Percentiles rank a stretch among this genome's conserved stretches.
Conservation (phyloP, 2,797 vertebrate genomes). For the Cynodonichthys magdalenae region DNA sequence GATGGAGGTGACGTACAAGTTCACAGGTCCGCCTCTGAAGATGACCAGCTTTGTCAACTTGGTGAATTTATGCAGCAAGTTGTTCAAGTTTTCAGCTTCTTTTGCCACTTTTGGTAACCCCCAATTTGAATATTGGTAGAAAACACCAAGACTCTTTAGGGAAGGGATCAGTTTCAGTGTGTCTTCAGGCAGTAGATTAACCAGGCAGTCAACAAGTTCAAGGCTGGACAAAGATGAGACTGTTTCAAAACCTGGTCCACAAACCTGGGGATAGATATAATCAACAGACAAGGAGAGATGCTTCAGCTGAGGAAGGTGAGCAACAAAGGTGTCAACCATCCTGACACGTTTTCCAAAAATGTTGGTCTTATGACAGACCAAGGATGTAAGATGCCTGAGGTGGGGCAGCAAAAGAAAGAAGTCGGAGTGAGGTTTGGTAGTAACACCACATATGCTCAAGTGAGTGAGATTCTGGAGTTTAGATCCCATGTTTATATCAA, state of each 20-base stretch:
- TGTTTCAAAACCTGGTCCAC: too few species aligned
- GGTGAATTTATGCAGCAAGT: constrained; percentile 59
- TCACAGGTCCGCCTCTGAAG: constrained; percentile 41
- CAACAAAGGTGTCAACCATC: constrained; percentile 30
- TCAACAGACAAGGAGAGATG: constrained; percentile 57
- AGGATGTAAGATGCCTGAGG: constrained; percentile 52
- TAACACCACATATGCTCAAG: constrained; percentile 52
- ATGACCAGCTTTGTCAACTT: constrained; percentile 51
- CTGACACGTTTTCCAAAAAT: accelerated
- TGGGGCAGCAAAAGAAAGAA: constrained; percentile 16
- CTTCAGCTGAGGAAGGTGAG: constrained; percentile 48
- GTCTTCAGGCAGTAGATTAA: constrained; percentile 24
- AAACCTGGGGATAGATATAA: neutral
- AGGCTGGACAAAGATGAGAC: constrained; percentile 46
- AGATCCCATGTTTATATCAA: neutral
- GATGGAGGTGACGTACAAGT: constrained; percentile 38
- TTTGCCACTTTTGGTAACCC: neutral
- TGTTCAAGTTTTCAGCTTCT: constrained; percentile 15
- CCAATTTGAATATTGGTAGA: constrained; percentile 12
- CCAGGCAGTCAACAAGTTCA: constrained; percentile 50
- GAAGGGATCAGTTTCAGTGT: constrained; percentile 42
- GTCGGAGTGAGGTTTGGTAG: accelerated
- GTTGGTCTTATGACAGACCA: constrained; percentile 46
- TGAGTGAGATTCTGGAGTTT: constrained; percentile 52
- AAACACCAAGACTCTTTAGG: constrained; percentile 51